Evolutionary conservation across 1,140 invertebrate species (phyloP), one percentile per base, ranked within the genome.

Genomic region (Brachionus plicatilis): DNA sequence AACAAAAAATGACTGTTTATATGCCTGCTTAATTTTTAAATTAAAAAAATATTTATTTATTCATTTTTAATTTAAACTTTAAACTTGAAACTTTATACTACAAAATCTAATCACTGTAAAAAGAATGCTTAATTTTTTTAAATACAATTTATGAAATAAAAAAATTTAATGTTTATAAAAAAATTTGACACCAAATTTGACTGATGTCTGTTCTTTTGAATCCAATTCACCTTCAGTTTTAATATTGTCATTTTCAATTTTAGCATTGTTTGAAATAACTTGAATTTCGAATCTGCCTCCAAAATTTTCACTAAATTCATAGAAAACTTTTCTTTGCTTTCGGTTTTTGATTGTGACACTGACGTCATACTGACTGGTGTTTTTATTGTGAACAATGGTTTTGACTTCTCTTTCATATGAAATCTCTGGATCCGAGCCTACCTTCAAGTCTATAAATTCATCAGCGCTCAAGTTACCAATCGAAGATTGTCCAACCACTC

Each of bases 401-500:
- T 79, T 79, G n/a, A 56, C 47, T 60, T 79, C 27, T 17, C 76
- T 27, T 79, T 20, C 27, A 79, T 60, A 79, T 9, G 50, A 60
- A 3, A 79, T 27, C 14, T 79, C 76, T n/a, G 76, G 76, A 41
- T 79, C 76, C 4, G 29, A 37, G 14, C 76, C 76, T 14, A 56
- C 50, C 41, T 27, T 37, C 37, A 79, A 60, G 20, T 79, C 76
- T 17, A n/a, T 29, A 37, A 60, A 33, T 60, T 79, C 76, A 43
- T 56, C 76, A 37, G 27, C 50, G 8, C 41, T 41, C 11, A 79
- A 41, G 65, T 79, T 14, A 37, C n/a, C 12, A 33, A 60, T 60
- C 29, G 29, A 41, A n/a, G 76, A 56, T 60, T 79, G 76, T 37
- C 76, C 76, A 37, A 79, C 76, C 20, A 79, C 76, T 33, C 76